These are phyloP conservation scores for Poeciliopsis turrubarensis DNA, from an alignment of 2,113 vertebrate species.

Conservation along the genomic window DNA sequence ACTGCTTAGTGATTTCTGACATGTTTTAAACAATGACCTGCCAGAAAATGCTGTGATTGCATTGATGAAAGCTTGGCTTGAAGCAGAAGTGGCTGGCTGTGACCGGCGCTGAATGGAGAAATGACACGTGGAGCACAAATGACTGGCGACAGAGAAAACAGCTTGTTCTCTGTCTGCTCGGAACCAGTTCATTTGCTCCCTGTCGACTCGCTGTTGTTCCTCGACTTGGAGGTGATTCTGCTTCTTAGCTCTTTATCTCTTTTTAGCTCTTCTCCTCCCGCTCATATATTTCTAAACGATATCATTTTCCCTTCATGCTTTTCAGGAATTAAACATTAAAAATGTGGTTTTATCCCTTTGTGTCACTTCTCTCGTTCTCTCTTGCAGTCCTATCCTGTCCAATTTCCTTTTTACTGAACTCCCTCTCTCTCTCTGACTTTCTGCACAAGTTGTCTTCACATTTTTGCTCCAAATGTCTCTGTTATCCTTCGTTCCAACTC, in stretches of 20 bases:
- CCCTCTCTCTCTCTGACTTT: constrained; percentile 1
- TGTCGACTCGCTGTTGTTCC: constrained; percentile 39
- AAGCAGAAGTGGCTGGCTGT: constrained; percentile 22
- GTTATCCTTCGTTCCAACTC: constrained; percentile 51
- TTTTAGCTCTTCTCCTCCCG: background rate
- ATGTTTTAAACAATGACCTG: background rate
- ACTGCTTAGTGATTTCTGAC: constrained; percentile 8
- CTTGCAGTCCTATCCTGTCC: background rate
- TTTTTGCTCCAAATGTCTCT: background rate
- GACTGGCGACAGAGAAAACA: constrained; percentile 52
- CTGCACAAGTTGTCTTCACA: background rate
- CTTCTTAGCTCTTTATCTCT: background rate
- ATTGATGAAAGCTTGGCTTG: constrained; percentile 4
- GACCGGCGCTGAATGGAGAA: constrained; percentile 32
- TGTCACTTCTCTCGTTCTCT: constrained; percentile 9
- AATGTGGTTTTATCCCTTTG: constrained; percentile 22
- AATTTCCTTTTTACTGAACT: background rate
- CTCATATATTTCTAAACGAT: background rate
- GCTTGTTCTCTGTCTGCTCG: constrained; percentile 56
- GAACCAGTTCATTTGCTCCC: constrained; percentile 62
- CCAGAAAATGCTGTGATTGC: background rate
- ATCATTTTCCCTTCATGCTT: constrained; percentile 3
- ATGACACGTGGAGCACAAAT: constrained; percentile 52
- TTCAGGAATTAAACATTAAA: background rate
- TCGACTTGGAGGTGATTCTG: constrained; percentile 14